Percentiles rank a stretch among this genome's conserved stretches.
These are phyloP conservation scores for Nomada lathburiana DNA, from an alignment of 2,888 invertebrate species.

Conservation along the genomic window DNA sequence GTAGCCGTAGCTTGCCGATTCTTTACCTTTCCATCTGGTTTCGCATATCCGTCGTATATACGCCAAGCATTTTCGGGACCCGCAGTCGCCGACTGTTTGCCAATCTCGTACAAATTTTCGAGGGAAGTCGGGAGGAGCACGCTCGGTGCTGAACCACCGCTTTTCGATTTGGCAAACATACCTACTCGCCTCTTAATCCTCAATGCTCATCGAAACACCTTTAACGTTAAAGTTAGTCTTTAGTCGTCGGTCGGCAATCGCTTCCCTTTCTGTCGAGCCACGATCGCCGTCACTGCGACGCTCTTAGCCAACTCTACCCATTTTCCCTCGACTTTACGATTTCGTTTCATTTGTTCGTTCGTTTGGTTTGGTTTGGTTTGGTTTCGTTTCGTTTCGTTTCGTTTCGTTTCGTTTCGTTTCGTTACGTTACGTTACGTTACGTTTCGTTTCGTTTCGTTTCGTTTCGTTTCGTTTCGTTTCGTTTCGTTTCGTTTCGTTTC, in stretches of 20 bases:
- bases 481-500: not conserved
- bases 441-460: no score
- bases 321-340: no score
- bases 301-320: no score
- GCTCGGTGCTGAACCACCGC: slow-evolving; percentile 84
- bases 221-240: not conserved
- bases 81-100: slow-evolving; percentile 91
- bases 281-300: no score
- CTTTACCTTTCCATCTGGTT: slow-evolving; percentile 94
- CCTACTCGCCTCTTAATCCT: slow-evolving; percentile 76
- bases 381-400: no score
- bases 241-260: not conserved
- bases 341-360: no score
- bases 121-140: slow-evolving; percentile 92
- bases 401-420: no score
- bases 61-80: slow-evolving; percentile 97
- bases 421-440: no score
- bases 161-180: slow-evolving; percentile 92
- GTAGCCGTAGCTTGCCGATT: not conserved
- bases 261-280: not conserved
- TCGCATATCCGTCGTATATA: slow-evolving; percentile 94
- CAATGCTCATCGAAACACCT: slow-evolving; percentile 8
- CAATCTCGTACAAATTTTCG: slow-evolving; percentile 93
- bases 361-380: no score
- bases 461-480: no score